Evolutionary conservation across 1,140 invertebrate species (phyloP), one percentile per base, ranked within the genome.

Genomic region (Octopus bimaculoides): DNA sequence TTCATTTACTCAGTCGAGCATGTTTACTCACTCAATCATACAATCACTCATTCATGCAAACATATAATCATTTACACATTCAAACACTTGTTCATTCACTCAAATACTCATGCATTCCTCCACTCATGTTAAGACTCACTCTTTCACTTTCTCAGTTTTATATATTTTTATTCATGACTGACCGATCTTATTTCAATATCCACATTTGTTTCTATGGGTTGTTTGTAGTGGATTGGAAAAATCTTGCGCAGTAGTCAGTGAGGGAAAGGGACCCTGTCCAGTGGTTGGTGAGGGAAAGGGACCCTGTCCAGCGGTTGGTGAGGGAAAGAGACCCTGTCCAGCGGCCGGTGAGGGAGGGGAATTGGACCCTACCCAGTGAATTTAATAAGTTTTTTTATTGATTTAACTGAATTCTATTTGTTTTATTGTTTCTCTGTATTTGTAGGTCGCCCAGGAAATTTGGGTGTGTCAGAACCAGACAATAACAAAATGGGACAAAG

Each of bases 381-480:
- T 74, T 14, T 9, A 52, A 52, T 4, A 9, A 74, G 14, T 7
- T 52, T 75, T 75, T 75, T n/a, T 52, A 75, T 41, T 75, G 17
- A 41, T 75, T 75, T 7, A 9, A 41, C 41, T 7, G 14, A 52
- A 17, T 20, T 75, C 41, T 75, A 53, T 12, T 8, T 14, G 41
- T 26, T 14, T 20, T 52, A 82, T 66, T 81, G 14, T 86, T 77
- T 81, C 41, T 78, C 53, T 78, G 78, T 83, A 82, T 79, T 90
- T 91, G 54, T 87, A 98, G 96, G 98, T 99, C 52, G 98, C 98
- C 26, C 94, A 99, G 91, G 97, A 98, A 91, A 99, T 99, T 89
- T 99, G 98, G 98, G 94, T 99, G 20, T 99, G 98, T 90, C 97
- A 99, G 88, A 96, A 99, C 84, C 94, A 95, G 84, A 95, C 94